A percentile compares a stretch with the other conserved stretches of the same genome.
Evolutionary conservation across 1,140 invertebrate species (phyloP).

Genomic region (Mesaphorura yosii): DNA sequence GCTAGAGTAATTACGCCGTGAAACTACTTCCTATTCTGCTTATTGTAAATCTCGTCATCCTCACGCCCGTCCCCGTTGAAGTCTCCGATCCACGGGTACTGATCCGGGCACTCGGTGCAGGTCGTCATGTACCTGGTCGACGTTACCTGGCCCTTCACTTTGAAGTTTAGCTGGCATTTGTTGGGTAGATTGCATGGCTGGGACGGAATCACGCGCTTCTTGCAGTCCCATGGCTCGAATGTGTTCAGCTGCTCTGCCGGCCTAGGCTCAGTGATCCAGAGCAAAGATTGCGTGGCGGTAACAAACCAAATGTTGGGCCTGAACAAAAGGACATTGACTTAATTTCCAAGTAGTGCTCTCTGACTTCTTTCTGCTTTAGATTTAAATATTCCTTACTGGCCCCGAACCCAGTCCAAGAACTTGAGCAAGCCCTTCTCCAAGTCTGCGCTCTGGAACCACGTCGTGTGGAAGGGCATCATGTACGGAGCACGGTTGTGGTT

Average conservation of each 20-base stretch:
- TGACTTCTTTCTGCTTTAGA: not conserved
- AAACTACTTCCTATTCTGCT: slow-evolving; percentile 48
- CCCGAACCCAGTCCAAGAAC: slow-evolving; percentile 68
- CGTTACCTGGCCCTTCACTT: slow-evolving; percentile 51
- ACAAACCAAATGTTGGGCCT: slow-evolving; percentile 82
- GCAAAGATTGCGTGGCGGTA: slow-evolving; percentile 75
- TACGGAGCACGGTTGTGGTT: slow-evolving; percentile 79
- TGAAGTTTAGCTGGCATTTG: slow-evolving; percentile 72
- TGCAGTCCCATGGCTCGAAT: slow-evolving; percentile 70
- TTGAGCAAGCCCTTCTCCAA: slow-evolving; percentile 68
- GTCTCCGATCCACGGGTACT: slow-evolving; percentile 76
- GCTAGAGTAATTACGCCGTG: too few relatives aligned
- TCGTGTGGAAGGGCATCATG: slow-evolving; percentile 88
- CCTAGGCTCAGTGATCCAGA: slow-evolving; percentile 81
- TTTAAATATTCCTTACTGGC: slow-evolving; percentile 49
- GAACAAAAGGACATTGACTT: slow-evolving; percentile 31
- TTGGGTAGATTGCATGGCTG: slow-evolving; percentile 67
- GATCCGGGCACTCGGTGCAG: slow-evolving; percentile 70
- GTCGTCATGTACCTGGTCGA: slow-evolving; percentile 76
- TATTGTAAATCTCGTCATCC: slow-evolving; percentile 66
- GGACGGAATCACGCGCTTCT: slow-evolving; percentile 51
- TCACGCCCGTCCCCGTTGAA: slow-evolving; percentile 65
- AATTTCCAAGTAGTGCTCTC: not conserved
- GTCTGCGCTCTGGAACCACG: slow-evolving; percentile 85
- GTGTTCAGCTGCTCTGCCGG: slow-evolving; percentile 50